These are phyloP conservation scores for Cerastis leucographa DNA, from an alignment of 2,888 invertebrate species.

Conservation along the genomic window DNA sequence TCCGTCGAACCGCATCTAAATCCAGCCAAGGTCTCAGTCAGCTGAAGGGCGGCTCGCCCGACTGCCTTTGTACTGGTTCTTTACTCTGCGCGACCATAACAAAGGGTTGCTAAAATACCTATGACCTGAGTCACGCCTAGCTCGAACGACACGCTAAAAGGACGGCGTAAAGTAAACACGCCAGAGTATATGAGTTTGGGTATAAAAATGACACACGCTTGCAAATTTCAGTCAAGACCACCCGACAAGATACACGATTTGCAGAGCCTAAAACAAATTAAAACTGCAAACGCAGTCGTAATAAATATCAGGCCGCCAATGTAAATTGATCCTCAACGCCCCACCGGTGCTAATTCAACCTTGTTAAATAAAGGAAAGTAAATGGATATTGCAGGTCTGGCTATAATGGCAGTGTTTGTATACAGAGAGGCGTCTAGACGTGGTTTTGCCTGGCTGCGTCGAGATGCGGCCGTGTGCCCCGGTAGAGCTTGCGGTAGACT, in stretches of 20 bases:
- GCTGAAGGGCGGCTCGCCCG: constrained; percentile 89
- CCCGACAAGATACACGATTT: constrained; percentile 77
- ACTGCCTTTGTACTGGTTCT: constrained; percentile 86
- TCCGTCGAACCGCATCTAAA: constrained; percentile 89
- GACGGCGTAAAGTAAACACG: constrained; percentile 63
- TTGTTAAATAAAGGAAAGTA: constrained; percentile 75
- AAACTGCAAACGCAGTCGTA: constrained; percentile 69
- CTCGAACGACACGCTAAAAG: constrained; percentile 68
- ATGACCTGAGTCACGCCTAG: constrained; percentile 83
- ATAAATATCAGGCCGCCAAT: constrained; percentile 73
- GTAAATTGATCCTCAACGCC: constrained; percentile 69
- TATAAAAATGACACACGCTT: constrained; percentile 61
- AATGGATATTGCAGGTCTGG: constrained; percentile 76
- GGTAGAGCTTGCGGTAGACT: constrained; percentile 80
- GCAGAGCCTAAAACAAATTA: constrained; percentile 73
- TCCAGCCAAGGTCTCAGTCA: constrained; percentile 88
- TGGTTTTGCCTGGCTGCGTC: constrained; percentile 84
- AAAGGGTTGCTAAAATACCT: constrained; percentile 85
- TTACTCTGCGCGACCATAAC: constrained; percentile 87
- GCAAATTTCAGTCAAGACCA: constrained; percentile 76
- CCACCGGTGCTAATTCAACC: constrained; percentile 67
- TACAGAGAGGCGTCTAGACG: constrained; percentile 84
- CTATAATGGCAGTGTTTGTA: constrained; percentile 80
- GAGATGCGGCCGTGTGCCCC: constrained; percentile 76
- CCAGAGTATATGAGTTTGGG: constrained; percentile 32